Percentiles rank a stretch among this genome's conserved stretches.
phyloP scores from a whole-genome alignment of 2,113 vertebrate genomes.

The Eretmochelys imbricata region DNA sequence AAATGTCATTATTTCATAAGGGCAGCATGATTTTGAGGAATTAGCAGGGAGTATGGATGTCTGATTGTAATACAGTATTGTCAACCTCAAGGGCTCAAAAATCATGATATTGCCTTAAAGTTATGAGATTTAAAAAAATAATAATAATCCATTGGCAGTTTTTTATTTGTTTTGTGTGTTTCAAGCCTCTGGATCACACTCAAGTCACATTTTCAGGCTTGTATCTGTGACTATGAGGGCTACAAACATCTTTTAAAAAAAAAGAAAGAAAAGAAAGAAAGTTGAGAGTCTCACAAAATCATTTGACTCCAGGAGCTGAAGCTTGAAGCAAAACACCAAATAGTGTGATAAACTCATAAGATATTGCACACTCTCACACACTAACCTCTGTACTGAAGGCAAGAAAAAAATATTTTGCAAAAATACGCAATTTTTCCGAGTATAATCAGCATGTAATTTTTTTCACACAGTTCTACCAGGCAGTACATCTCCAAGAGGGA shows the following conservation, averaged over 20 bases:
- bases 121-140: neutral
- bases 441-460: neutral
- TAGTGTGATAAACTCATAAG: neutral
- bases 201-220: neutral
- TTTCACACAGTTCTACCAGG: neutral
- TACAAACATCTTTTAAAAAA: neutral
- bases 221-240: neutral
- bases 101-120: constrained; percentile 13
- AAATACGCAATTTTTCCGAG: neutral
- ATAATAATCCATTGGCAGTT: neutral
- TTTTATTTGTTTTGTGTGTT: constrained; percentile 24
- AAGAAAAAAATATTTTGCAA: neutral
- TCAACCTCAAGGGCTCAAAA: neutral
- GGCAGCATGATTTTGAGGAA: neutral
- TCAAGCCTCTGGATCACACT: neutral
- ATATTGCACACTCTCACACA: neutral
- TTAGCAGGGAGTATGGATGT: neutral
- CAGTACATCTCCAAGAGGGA: constrained; percentile 13
- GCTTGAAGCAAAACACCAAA: neutral
- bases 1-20: neutral
- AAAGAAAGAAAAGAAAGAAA: neutral
- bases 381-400: neutral
- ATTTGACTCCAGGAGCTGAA: neutral
- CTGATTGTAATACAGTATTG: neutral
- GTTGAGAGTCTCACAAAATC: neutral